Conservation (phyloP, 2,888 invertebrate species). For the Tenthredo scrophulariae region DNA sequence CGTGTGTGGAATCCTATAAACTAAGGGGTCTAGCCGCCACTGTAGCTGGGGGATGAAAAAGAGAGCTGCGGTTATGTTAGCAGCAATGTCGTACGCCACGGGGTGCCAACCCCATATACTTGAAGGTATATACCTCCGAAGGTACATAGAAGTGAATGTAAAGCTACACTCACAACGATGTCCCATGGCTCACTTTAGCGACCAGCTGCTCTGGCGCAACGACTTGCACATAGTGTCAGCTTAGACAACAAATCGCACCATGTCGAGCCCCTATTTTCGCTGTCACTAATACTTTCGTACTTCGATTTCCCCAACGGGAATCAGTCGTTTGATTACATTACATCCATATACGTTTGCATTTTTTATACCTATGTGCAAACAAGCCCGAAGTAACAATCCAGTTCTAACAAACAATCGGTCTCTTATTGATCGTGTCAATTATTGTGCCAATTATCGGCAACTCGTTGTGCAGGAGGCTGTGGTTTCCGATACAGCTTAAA, state of each 20-base stretch:
- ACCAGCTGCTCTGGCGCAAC: slow-evolving; percentile 41
- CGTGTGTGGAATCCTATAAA: slow-evolving; percentile 54
- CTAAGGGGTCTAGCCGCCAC: slow-evolving; percentile 57
- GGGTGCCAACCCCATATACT: slow-evolving; percentile 59
- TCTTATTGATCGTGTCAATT: not conserved
- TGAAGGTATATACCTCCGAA: not conserved
- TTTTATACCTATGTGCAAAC: not conserved
- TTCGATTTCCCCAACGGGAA: not conserved
- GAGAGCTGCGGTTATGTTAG: slow-evolving; percentile 61
- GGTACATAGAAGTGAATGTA: not conserved
- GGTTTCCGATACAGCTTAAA: not conserved
- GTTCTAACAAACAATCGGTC: not conserved
- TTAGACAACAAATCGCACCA: slow-evolving; percentile 24
- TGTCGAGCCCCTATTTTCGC: slow-evolving; percentile 14
- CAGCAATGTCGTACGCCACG: slow-evolving; percentile 66
- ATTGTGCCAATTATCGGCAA: not conserved
- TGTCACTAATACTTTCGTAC: not conserved
- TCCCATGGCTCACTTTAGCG: slow-evolving; percentile 5
- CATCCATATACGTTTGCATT: not conserved
- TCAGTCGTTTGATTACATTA: not conserved
- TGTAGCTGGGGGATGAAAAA: slow-evolving; percentile 56
- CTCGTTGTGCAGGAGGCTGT: not conserved
- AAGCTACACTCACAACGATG: slow-evolving; percentile 5
- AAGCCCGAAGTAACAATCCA: not conserved
- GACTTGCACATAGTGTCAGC: slow-evolving; percentile 14